These are phyloP conservation scores for Aspidapion aeneum DNA, from an alignment of 2,888 invertebrate species.

Conservation along the genomic window DNA sequence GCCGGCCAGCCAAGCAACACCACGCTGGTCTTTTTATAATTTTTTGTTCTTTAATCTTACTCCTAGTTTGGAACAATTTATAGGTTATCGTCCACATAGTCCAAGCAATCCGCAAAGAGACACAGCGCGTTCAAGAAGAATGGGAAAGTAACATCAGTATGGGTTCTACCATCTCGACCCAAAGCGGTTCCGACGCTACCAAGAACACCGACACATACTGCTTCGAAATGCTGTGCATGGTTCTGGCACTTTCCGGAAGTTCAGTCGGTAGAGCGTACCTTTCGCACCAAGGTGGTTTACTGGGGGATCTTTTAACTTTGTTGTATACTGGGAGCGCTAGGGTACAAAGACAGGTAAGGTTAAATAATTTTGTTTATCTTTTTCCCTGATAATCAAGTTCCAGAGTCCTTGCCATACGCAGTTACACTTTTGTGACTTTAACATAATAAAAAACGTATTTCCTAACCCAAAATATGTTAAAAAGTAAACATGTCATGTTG, in stretches of 20 bases:
- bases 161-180: slow-evolving; percentile 43
- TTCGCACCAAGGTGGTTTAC: slow-evolving; percentile 81
- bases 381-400: neutral
- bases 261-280: slow-evolving; percentile 86
- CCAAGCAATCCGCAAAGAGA: slow-evolving; percentile 87
- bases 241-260: slow-evolving; percentile 89
- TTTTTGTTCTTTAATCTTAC: too few species aligned
- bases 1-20: neutral
- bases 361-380: too few species aligned
- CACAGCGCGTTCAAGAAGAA: slow-evolving; percentile 81
- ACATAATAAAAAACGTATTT: too few species aligned
- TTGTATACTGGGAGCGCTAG: slow-evolving; percentile 93
- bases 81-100: slow-evolving; percentile 86
- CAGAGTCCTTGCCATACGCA: too few species aligned
- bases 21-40: neutral
- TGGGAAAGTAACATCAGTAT: slow-evolving; percentile 74
- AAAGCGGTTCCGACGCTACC: slow-evolving; percentile 47
- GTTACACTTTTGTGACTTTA: too few species aligned
- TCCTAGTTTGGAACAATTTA: too few species aligned
- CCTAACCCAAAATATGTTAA: too few species aligned
- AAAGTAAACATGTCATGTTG: too few species aligned
- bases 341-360: slow-evolving; percentile 79
- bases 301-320: slow-evolving; percentile 80
- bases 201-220: slow-evolving; percentile 85
- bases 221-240: slow-evolving; percentile 96